These are phyloP conservation scores for Drosophila lacteicornis DNA, from an alignment of 1,140 invertebrate species.

Conservation along the genomic window DNA sequence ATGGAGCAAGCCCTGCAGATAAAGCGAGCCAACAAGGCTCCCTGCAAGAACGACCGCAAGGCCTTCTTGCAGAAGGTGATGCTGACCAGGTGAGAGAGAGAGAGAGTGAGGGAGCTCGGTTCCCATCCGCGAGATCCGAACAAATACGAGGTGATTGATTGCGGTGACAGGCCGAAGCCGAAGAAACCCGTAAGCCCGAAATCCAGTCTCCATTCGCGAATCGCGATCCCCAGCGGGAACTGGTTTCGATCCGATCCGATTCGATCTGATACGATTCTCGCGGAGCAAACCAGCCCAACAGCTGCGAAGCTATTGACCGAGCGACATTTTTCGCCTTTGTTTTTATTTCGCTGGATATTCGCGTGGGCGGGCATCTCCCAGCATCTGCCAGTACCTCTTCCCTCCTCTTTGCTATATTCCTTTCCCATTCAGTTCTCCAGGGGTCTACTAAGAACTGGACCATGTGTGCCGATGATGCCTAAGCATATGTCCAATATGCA, in stretches of 20 bases:
- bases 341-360: constrained; percentile 31
- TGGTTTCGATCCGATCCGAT: constrained; percentile 55
- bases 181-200: constrained; percentile 38
- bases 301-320: constrained; percentile 81
- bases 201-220: constrained; percentile 38
- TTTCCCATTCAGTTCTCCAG: background rate
- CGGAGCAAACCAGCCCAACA: constrained; percentile 50
- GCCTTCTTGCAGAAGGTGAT: constrained; percentile 79
- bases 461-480: constrained; percentile 1
- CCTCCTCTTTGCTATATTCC: background rate
- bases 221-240: constrained; percentile 42
- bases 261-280: constrained; percentile 25
- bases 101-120: background rate
- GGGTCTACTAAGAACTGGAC: constrained; percentile 1
- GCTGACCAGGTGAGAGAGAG: constrained; percentile 78
- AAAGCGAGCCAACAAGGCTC: constrained; percentile 75
- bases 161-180: constrained; percentile 55
- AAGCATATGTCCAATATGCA: background rate
- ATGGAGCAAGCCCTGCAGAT: constrained; percentile 78
- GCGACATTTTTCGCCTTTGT: constrained; percentile 61
- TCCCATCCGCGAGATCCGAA: background rate
- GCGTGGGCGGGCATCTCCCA: constrained; percentile 38
- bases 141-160: constrained; percentile 59
- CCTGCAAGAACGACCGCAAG: constrained; percentile 85
- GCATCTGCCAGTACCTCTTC: constrained; percentile 1